Base-by-base conservation (phyloP, 2,113 vertebrate species). In the Anguilla japonica region DNA sequence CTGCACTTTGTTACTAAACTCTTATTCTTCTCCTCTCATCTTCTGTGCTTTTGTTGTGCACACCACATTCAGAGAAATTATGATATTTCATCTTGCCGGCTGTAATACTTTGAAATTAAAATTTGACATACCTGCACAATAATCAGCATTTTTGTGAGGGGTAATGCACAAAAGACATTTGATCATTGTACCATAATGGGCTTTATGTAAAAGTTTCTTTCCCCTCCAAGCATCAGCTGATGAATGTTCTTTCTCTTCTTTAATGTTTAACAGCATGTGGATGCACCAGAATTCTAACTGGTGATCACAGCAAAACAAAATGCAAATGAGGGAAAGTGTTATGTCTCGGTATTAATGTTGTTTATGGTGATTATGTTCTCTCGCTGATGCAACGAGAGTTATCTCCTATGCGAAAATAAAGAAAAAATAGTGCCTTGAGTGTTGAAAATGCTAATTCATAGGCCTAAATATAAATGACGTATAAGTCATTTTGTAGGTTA, bases 281-380 rank as follows among this genome's bases (percentile, higher is more conserved):
- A 75, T 75, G 71, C 11, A 80, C 5, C 39, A 57, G 46, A 53
- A 60, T 14, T 79, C 71, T 79, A 53, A 41, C 50, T 50, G 63
- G 79, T 41, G n/a, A 88, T 79, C 83, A 84, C 40, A 84, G 84
- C 53, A 80, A 20, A 57, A 83, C 71, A 81, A 60, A 60, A 41
- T 84, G 83, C 29, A 79, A 85, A 88, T 86, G 89, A 89, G 84
- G 85, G 29, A 88, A 91, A 86, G 83, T 89, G 90, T 91, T 90
- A 87, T 88, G 91, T 87, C 84, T 90, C 91, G 91, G 88, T 92
- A 88, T 87, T 86, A 90, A 91, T 88, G 86, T 86, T 90, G 86
- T 92, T 93, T 92, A 91, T 90, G 89, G 89, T 93, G 91, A 91
- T 91, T 92, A 89, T 87, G 89, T 89, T 87, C 87, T 88, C 88